phyloP scores from a whole-genome alignment of 2,888 invertebrate genomes.

The Latrodectus hesperus region DNA sequence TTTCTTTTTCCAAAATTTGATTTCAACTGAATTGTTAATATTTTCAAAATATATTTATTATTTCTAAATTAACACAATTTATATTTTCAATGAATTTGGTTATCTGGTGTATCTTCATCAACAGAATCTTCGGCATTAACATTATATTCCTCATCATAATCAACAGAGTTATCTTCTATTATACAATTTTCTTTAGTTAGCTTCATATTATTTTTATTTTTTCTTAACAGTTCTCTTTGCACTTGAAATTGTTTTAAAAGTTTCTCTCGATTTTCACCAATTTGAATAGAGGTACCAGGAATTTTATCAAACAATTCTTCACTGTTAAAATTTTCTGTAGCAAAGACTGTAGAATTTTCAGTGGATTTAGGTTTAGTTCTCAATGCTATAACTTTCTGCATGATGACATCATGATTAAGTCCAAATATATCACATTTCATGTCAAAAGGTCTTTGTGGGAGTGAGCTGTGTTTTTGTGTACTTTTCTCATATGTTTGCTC shows the following conservation, averaged over 20 bases:
- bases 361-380: conserved; percentile 15
- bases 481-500: not conserved
- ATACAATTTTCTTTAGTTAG: not conserved
- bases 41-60: not conserved
- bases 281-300: conserved; percentile 39
- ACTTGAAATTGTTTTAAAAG: conserved; percentile 50
- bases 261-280: conserved; percentile 15
- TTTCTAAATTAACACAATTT: not conserved
- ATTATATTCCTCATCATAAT: not conserved
- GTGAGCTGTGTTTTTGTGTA: not conserved
- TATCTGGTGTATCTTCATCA: conserved; percentile 24
- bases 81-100: not conserved
- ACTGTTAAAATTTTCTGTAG: not conserved
- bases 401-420: conserved; percentile 34
- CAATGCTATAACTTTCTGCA: conserved; percentile 36
- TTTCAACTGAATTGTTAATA: too few species aligned
- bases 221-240: conserved; percentile 29
- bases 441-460: conserved; percentile 24
- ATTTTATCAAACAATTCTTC: conserved; percentile 49
- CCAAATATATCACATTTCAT: conserved; percentile 61
- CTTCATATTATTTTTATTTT: conserved; percentile 1
- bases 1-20: too few species aligned
- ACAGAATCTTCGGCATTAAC: conserved; percentile 10
- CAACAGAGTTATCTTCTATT: not conserved
- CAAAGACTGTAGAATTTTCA: not conserved